Evolutionary conservation across 2,113 vertebrate species (phyloP).

Genomic region (Sciurus niger): DNA sequence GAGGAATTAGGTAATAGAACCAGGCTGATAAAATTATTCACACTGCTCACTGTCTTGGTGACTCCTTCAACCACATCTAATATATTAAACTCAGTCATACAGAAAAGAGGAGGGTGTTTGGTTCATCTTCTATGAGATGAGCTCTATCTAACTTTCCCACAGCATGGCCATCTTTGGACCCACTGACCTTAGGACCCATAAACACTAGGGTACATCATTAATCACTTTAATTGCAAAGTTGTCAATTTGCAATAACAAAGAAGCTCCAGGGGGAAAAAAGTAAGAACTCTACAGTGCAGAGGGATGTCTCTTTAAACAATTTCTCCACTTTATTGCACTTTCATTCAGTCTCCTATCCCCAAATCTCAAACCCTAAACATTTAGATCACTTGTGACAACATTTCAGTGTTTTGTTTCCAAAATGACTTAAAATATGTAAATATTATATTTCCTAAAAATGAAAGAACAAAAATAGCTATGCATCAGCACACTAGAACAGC

Average conservation of each 20-base stretch:
- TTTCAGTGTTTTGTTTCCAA: not conserved
- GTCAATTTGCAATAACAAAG: slow-evolving; percentile 86
- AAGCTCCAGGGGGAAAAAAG: slow-evolving; percentile 55
- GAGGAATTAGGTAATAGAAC: slow-evolving; percentile 54
- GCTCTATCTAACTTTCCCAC: slow-evolving; percentile 84
- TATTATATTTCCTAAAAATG: slow-evolving; percentile 1
- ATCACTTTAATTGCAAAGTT: slow-evolving; percentile 87
- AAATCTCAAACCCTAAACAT: slow-evolving; percentile 37
- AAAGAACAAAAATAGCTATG: not conserved
- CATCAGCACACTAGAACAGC: not conserved
- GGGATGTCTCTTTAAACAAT: slow-evolving; percentile 29
- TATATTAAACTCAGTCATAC: slow-evolving; percentile 51
- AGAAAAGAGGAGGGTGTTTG: slow-evolving; percentile 49
- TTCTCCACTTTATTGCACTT: slow-evolving; percentile 35
- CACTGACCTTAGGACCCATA: slow-evolving; percentile 79
- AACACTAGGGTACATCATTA: slow-evolving; percentile 83
- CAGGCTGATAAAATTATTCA: slow-evolving; percentile 40
- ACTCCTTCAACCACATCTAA: slow-evolving; percentile 56
- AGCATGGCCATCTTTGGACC: slow-evolving; percentile 64
- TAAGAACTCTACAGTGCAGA: slow-evolving; percentile 55
- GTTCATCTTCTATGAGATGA: slow-evolving; percentile 58
- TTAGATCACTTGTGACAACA: not conserved
- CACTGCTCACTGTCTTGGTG: not conserved
- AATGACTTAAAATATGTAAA: slow-evolving; percentile 19
- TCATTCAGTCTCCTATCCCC: not conserved